A percentile compares a stretch with the other conserved stretches of the same genome.
These are phyloP conservation scores for Paramisgurnus dabryanus DNA, from an alignment of 2,113 vertebrate species.

Conservation along the genomic window DNA sequence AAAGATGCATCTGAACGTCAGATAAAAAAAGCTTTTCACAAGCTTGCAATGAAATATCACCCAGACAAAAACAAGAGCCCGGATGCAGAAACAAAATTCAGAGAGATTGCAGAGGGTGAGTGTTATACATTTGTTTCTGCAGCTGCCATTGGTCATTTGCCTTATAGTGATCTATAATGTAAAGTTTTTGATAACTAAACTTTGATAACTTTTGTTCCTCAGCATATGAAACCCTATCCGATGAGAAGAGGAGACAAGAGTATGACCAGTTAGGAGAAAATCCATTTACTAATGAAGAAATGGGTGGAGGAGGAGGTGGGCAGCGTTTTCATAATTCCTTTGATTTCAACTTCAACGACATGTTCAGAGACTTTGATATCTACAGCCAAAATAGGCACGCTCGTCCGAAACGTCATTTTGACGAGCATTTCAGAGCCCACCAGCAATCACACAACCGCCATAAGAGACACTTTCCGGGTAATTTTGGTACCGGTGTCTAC, in stretches of 20 bases:
- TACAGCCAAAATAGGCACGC: conserved; percentile 83
- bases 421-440: conserved; percentile 83
- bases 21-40: conserved; percentile 98
- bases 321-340: conserved; percentile 81
- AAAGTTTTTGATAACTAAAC: not conserved
- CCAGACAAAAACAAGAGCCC: conserved; percentile 96
- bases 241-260: conserved; percentile 84
- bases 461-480: conserved; percentile 86
- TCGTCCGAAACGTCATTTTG: conserved; percentile 86
- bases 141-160: not conserved
- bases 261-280: conserved; percentile 83
- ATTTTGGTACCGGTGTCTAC: conserved; percentile 85
- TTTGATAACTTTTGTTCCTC: conserved; percentile 31
- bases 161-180: too few relatives aligned
- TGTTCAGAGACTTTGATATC: conserved; percentile 91
- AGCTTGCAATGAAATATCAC: conserved; percentile 93
- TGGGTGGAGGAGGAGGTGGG: conserved; percentile 64
- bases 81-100: conserved; percentile 91
- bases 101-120: conserved; percentile 94
- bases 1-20: conserved; percentile 90
- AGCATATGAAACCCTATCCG: conserved; percentile 94
- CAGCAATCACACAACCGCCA: conserved; percentile 82
- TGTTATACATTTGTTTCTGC: not conserved
- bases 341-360: conserved; percentile 89
- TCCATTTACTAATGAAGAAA: conserved; percentile 68